These are phyloP conservation scores for Abrostola triplasia DNA, from an alignment of 2,888 invertebrate genomes.

Conservation along the genomic window DNA sequence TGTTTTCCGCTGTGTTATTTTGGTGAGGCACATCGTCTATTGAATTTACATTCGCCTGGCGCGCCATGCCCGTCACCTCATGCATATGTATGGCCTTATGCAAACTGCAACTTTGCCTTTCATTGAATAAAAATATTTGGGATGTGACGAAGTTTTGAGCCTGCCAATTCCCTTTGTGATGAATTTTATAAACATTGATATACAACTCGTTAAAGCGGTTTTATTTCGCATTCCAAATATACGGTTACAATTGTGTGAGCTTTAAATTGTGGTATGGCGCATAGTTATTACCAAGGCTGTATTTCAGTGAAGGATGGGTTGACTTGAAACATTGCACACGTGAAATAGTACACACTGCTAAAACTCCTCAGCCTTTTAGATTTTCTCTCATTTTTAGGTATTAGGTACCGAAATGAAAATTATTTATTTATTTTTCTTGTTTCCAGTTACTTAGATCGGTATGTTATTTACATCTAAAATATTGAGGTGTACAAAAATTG, in stretches of 20 bases:
- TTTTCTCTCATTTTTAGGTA: too few relatives aligned
- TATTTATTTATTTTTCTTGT: too few relatives aligned
- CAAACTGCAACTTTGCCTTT: conserved; percentile 79
- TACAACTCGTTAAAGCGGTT: conserved; percentile 17
- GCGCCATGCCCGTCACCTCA: conserved; percentile 73
- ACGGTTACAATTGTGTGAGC: neutral
- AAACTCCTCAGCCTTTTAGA: too few relatives aligned
- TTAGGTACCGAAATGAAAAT: too few relatives aligned
- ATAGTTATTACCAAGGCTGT: neutral
- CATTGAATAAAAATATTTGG: conserved; percentile 77
- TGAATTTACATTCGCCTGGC: conserved; percentile 79
- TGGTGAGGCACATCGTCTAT: conserved; percentile 73
- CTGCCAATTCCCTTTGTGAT: conserved; percentile 36
- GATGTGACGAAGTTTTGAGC: conserved; percentile 54
- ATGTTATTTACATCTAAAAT: too few relatives aligned
- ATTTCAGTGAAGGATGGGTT: neutral
- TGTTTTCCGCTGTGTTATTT: conserved; percentile 77
- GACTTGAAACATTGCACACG: too few relatives aligned
- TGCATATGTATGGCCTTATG: conserved; percentile 84
- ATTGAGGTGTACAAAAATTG: too few relatives aligned
- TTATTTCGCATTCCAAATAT: neutral
- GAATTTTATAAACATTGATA: conserved; percentile 32
- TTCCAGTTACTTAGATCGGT: too few relatives aligned
- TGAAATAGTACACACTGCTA: too few relatives aligned
- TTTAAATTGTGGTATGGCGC: neutral